These are phyloP conservation scores for Orthosia incerta DNA, from an alignment of 2,888 invertebrate genomes.

Conservation along the genomic window DNA sequence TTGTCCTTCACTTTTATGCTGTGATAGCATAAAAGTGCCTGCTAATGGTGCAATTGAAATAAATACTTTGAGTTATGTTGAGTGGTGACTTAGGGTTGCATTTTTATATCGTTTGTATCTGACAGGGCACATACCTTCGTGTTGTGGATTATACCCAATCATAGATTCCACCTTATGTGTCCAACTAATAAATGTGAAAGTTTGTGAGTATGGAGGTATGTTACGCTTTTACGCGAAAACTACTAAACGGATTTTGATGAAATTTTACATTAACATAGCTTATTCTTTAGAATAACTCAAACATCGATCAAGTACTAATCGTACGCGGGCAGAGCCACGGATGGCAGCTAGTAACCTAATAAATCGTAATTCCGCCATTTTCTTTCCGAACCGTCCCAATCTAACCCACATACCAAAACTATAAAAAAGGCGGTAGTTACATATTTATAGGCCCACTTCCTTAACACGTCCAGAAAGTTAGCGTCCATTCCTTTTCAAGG, in stretches of 20 bases:
- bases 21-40: not conserved
- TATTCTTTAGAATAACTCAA: too few relatives aligned
- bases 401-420: constrained; percentile 1
- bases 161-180: too few relatives aligned
- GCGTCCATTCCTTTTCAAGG: constrained; percentile 32
- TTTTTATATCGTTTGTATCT: too few relatives aligned
- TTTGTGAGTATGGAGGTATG: too few relatives aligned
- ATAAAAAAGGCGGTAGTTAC: constrained; percentile 29
- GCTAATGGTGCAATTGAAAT: not conserved
- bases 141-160: too few relatives aligned
- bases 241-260: too few relatives aligned
- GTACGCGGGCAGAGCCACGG: too few relatives aligned
- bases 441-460: constrained; percentile 50
- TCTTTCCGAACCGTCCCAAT: not conserved
- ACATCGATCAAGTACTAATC: too few relatives aligned
- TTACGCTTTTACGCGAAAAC: too few relatives aligned
- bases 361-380: constrained; percentile 8
- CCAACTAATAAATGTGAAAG: too few relatives aligned
- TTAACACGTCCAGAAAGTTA: constrained; percentile 51
- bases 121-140: too few relatives aligned
- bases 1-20: not conserved
- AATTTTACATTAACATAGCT: too few relatives aligned
- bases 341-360: not conserved
- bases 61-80: not conserved
- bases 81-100: not conserved